These are phyloP conservation scores for Chloroclystis v-ata DNA, from an alignment of 2,888 invertebrate genomes.

Conservation along the genomic window DNA sequence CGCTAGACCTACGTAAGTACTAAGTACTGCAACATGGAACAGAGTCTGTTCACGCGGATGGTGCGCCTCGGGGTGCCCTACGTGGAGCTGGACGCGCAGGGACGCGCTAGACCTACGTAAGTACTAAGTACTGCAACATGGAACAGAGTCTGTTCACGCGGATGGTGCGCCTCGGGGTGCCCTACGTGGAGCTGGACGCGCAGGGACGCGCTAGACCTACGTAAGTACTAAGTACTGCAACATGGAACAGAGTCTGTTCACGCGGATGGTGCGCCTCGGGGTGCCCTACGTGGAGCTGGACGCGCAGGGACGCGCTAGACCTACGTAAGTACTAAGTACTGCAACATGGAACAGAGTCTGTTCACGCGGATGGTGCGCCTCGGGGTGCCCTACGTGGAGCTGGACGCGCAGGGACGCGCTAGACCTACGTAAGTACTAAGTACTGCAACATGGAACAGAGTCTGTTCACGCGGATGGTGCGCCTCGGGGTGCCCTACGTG, in stretches of 20 bases:
- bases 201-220: conserved; percentile 96
- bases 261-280: conserved; percentile 95
- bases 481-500: conserved; percentile 97
- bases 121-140: conserved; percentile 98
- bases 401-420: conserved; percentile 98
- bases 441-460: conserved; percentile 83
- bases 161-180: conserved; percentile 96
- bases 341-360: conserved; percentile 85
- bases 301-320: conserved; percentile 96
- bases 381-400: conserved; percentile 97
- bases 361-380: conserved; percentile 97
- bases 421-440: conserved; percentile 85
- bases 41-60: conserved; percentile 97
- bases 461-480: conserved; percentile 95
- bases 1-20: conserved; percentile 86
- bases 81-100: conserved; percentile 98
- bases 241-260: conserved; percentile 99
- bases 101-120: conserved; percentile 91
- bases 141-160: conserved; percentile 99
- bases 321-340: conserved; percentile 82
- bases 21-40: conserved; percentile 99
- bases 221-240: conserved; percentile 95
- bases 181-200: conserved; percentile 97
- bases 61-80: conserved; percentile 98
- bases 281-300: conserved; percentile 98